Conservation (phyloP, 2,113 vertebrate species). For the Manacus vitellinus region DNA sequence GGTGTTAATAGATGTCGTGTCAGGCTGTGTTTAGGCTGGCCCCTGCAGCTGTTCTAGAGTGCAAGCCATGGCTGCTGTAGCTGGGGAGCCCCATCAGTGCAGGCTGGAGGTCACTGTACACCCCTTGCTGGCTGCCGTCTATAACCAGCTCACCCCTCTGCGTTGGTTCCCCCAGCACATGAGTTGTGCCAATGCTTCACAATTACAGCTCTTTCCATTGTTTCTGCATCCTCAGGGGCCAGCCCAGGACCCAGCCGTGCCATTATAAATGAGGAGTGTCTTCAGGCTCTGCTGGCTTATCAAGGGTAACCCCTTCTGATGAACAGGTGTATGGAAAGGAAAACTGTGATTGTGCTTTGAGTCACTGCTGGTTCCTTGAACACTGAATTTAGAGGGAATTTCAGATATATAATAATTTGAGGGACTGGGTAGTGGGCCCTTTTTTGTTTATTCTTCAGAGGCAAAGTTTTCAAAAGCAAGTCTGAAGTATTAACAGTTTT, state of each 20-base stretch:
- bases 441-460: neutral
- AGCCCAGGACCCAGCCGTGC: neutral
- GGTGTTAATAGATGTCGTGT: accelerated
- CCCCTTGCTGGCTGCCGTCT: neutral
- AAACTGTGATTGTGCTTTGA: neutral
- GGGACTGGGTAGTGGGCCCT: neutral
- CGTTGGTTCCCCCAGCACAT: neutral
- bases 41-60: neutral
- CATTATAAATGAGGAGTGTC: neutral
- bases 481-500: neutral
- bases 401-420: neutral
- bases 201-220: neutral
- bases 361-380: neutral
- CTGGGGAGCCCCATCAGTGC: neutral
- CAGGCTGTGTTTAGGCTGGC: neutral
- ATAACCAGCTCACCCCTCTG: neutral
- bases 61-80: accelerated
- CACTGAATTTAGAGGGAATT: neutral
- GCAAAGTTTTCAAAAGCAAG: neutral
- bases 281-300: neutral
- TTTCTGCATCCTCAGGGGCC: neutral
- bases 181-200: neutral
- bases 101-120: neutral
- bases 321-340: neutral
- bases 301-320: neutral